Base-by-base conservation (phyloP, 2,888 invertebrate genomes). In the Ecliptopera silaceata region DNA sequence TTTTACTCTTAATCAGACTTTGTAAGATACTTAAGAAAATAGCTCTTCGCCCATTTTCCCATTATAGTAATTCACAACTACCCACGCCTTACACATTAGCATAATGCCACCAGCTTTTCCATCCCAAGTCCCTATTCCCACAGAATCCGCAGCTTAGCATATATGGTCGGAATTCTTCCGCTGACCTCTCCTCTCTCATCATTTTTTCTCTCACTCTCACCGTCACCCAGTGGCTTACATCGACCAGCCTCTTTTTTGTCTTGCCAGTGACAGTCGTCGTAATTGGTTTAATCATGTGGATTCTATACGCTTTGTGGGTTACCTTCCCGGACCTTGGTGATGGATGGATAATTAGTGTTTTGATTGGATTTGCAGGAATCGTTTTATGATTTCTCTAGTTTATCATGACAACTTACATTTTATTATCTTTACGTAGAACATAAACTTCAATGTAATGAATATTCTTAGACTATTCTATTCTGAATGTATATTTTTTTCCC, bases 231-330 rank as follows among this genome's bases (percentile, higher is more conserved):
- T 80, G 76, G 71, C 77, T 77, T 72, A 80, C 77, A 76, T 80
- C 62, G 58, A 66, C 69, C 74, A 67, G 70, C 64, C 68, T 65
- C 62, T 55, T 80, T 81, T 80, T 80, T 80, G 69, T 56, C 54
- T 51, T 60, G 63, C 58, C 61, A 68, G 54, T 59, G 65, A 61
- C 62, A 59, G 62, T 62, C 66, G 71, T 70, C 72, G 75, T 83
- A 83, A 84, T 83, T 83, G 79, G 79, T 71, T 75, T 79, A 80
- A 79, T 78, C 71, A 60, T 58, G 57, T 57, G 63, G 66, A 67
- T 69, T 69, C 64, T 57, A 60, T 59, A 61, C 58, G 52, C 64
- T 70, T 71, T 69, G 70, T 77, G 65, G 76, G 66, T 53, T 68
- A 63, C 44, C 45, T 69, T 76, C 77, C 81, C 80, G 83, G 82